Base-by-base conservation (phyloP, 2,888 invertebrate species). In the Cyaniris semiargus region DNA sequence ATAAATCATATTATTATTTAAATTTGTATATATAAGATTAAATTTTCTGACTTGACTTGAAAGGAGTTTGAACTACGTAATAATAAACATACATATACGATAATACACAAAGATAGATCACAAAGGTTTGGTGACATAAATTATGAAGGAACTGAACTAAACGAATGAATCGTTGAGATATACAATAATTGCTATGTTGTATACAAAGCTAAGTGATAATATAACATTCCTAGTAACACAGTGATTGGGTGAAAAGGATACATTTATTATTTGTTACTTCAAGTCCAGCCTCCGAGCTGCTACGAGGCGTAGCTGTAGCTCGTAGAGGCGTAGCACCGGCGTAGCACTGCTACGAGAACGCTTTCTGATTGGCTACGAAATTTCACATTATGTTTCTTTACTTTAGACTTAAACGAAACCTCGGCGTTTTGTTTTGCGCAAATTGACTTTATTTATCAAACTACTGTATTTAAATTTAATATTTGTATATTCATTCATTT, bases 261-360 rank as follows among this genome's bases (percentile, higher is more conserved):
- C 60, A 60, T 60, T 60, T 74, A 74, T 74, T 74, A 74, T 74
- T 74, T 74, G 74, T 48, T 3, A 53, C 27, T 53, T 48, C 48
- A 66, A 23, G 74, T 48, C 53, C 74, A 15, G 48, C 21, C 21
- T 48, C 23, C 48, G 48, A 27, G 15, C 13, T 74, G 53, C 74
- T 27, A 27, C 74, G 74, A 74, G 74, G 74, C 74, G 74, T 74
- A 74, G 72, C 48, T 72, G 72, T 72, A 72, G 74, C 48, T 74
- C 53, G 74, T 74, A 74, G 74, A 74, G 74, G 74, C 74, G 48
- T 48, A 48, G 23, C 53, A 34, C 3, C 53, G 8, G 6, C 74
- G 74, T 74, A 74, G 74, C 74, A 53, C 15, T n/a, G 23, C 72
- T 72, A 72, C 72, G 48, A 34, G 34, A 7, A n/a, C 34, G 71